A percentile compares a stretch with the other conserved stretches of the same genome.
These are phyloP conservation scores for Halocynthia aurantium DNA, from an alignment of 23 tunicate species.

Conservation along the genomic window DNA sequence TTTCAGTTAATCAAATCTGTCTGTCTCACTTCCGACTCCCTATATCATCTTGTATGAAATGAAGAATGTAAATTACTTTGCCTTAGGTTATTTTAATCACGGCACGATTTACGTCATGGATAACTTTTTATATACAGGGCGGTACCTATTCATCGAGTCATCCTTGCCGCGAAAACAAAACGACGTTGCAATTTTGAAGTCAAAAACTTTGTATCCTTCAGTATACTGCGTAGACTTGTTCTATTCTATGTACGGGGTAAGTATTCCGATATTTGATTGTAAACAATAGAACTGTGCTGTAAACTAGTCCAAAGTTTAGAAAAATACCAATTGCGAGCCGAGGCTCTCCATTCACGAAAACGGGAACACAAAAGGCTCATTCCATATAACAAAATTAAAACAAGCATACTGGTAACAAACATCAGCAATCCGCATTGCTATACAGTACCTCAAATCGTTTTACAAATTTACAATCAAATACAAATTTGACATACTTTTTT, in stretches of 20 bases:
- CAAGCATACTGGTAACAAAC: too few species aligned
- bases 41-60: too few species aligned
- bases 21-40: too few species aligned
- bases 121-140: conserved; percentile 29
- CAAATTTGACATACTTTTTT: background rate
- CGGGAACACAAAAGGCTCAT: too few species aligned
- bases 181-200: conserved; percentile 55
- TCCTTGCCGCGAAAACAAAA: conserved; percentile 54
- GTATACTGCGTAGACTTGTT: conserved; percentile 49
- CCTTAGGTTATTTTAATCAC: too few species aligned
- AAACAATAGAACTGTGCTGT: background rate
- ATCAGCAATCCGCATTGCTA: too few species aligned
- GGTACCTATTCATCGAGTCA: conserved; percentile 80
- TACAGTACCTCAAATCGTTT: too few species aligned
- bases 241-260: conserved; percentile 87
- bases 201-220: conserved; percentile 40
- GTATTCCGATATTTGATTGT: conserved; percentile 1
- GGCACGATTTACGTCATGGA: too few species aligned
- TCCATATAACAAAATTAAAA: too few species aligned
- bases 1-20: too few species aligned
- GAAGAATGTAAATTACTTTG: too few species aligned
- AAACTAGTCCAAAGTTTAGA: background rate
- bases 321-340: background rate
- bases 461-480: background rate
- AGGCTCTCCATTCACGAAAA: background rate